These are phyloP conservation scores for sheep (Ovis aries) DNA, from an alignment of 2,113 vertebrate species.

Conservation along the genomic window DNA sequence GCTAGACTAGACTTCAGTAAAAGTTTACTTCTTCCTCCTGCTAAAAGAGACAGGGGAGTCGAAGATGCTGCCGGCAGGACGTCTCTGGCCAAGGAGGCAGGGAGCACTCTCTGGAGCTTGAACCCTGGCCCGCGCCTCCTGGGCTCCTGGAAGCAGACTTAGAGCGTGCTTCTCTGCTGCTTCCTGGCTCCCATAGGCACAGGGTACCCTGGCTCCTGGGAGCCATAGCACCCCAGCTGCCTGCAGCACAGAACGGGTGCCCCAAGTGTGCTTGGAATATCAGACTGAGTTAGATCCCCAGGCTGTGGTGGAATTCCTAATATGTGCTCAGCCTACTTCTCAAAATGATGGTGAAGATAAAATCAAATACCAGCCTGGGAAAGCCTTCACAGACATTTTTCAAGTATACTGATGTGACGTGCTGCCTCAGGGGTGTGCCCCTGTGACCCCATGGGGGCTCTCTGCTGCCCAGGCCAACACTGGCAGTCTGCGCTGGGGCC, in stretches of 20 bases:
- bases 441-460: fast-evolving
- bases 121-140: fast-evolving
- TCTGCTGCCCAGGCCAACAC: not conserved
- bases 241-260: not conserved
- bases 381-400: not conserved
- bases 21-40: not conserved
- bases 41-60: not conserved
- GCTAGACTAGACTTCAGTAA: not conserved
- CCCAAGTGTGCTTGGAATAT: not conserved
- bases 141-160: not conserved
- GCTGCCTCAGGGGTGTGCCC: not conserved
- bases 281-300: not conserved
- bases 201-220: not conserved
- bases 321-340: not conserved
- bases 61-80: not conserved
- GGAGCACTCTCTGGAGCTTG: not conserved
- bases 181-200: not conserved
- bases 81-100: not conserved
- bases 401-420: too few species aligned
- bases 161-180: not conserved
- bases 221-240: fast-evolving
- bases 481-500: fast-evolving
- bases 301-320: not conserved
- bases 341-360: not conserved
- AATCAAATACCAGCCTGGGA: too few species aligned